Base-by-base conservation (phyloP, 2,888 invertebrate species). In the Ptilodon capucinus region DNA sequence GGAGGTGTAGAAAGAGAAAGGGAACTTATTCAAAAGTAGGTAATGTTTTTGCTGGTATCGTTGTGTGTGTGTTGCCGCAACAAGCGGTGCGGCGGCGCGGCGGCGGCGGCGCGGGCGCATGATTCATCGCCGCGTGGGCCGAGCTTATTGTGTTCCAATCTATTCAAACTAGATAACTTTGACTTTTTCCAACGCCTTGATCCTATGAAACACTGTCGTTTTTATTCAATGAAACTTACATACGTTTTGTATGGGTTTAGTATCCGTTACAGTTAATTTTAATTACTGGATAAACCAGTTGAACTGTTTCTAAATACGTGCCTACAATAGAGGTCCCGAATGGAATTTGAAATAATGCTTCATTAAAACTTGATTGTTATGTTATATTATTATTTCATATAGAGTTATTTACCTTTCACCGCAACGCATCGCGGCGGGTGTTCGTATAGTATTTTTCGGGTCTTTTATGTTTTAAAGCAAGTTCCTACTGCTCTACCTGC, bases 21-120 rank as follows among this genome's bases (percentile, higher is more conserved):
- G 89, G 79, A 85, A 84, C 85, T 84, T 88, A 89, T 88, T 85
- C 84, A 90, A 89, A 91, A 90, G 90, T 91, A 83, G 91, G 91
- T 89, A 89, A 91, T 89, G 89, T 89, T 91, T 90, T 90, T 90
- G 88, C 88, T 78, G 83, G 71, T 80, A 77, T 78, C 69, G 77
- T 66, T 64, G 65, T 71, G 71, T 68, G 64, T 74, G 72, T 74
- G 76, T 75, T 76, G 85, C 71, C 68, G 77, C 81, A 74, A 68
- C 73, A 57, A 61, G 63, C 64, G 65, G 69, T n/a, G n/a, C n/a
- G n/a, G n/a, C n/a, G n/a, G n/a, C n/a, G n/a, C n/a, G n/a, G n/a
- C n/a, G n/a, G n/a, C 74, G 65, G 71, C 66, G 66, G 74, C 75
- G 75, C 79, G 60, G 74, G 78, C 74, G 85, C 77, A 70, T 90